A percentile compares a stretch with the other conserved stretches of the same genome.
phyloP scores from a whole-genome alignment of 2,888 invertebrate genomes.

The Idaea straminata region DNA sequence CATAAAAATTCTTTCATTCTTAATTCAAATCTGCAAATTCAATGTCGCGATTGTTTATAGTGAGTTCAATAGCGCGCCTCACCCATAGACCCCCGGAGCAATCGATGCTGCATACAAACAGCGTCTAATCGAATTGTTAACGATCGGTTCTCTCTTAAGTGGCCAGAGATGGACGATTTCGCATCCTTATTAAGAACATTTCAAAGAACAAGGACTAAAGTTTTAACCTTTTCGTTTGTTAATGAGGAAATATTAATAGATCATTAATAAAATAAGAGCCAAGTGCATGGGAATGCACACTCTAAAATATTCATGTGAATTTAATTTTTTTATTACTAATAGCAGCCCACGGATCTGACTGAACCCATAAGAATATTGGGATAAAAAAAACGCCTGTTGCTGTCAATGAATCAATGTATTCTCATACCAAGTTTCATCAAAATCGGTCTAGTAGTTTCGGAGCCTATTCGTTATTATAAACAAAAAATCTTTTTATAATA shows the following conservation, averaged over 20 bases:
- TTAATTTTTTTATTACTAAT: too few relatives aligned
- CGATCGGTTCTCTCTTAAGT: conserved; percentile 42
- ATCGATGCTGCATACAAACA: conserved; percentile 47
- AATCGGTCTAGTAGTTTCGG: too few relatives aligned
- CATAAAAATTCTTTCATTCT: conserved; percentile 10
- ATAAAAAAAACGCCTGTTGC: too few relatives aligned
- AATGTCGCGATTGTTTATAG: conserved; percentile 40
- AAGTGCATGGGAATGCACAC: neutral
- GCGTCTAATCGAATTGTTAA: conserved; percentile 43
- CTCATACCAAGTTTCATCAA: too few relatives aligned
- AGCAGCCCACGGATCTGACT: too few relatives aligned
- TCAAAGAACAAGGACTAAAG: conserved; percentile 27
- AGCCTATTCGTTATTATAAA: too few relatives aligned
- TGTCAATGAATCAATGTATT: too few relatives aligned
- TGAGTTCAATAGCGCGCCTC: conserved; percentile 32
- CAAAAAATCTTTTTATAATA: too few relatives aligned
- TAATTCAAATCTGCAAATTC: conserved; percentile 27
- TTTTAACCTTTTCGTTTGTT: conserved; percentile 21
- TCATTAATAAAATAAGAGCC: neutral
- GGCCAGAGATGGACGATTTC: conserved; percentile 34
- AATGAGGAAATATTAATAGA: conserved; percentile 13
- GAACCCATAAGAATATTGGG: too few relatives aligned
- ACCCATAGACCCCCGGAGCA: conserved; percentile 34
- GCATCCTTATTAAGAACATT: conserved; percentile 47
- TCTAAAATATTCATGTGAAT: neutral